Conservation (phyloP, 1,140 invertebrate genomes). For the Zophobas morio region DNA sequence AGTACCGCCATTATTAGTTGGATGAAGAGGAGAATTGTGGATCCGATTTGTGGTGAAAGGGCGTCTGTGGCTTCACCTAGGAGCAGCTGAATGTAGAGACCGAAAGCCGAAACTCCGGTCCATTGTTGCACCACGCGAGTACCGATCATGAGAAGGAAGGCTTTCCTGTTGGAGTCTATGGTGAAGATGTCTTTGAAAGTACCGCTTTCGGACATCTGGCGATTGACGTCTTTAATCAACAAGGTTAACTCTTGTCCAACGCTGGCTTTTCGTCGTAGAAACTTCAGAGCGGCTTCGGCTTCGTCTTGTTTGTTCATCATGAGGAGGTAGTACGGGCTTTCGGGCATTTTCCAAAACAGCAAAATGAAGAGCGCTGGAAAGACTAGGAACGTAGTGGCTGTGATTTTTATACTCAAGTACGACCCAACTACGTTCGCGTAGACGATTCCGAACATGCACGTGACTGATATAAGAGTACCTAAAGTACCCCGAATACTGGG, state of each 20-base stretch:
- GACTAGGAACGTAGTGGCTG: constrained; percentile 64
- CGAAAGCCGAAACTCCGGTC: constrained; percentile 75
- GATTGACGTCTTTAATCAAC: constrained; percentile 57
- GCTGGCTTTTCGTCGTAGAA: constrained; percentile 66
- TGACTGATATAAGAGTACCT: not conserved
- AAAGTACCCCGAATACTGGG: constrained; percentile 8
- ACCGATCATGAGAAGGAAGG: constrained; percentile 56
- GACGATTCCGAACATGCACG: not conserved
- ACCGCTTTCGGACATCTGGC: constrained; percentile 59
- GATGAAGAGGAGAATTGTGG: constrained; percentile 70
- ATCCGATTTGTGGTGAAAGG: constrained; percentile 73
- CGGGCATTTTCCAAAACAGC: constrained; percentile 64
- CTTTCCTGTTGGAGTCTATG: constrained; percentile 60
- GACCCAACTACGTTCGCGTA: not conserved
- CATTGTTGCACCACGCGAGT: constrained; percentile 64
- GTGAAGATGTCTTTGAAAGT: constrained; percentile 60
- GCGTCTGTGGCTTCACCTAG: constrained; percentile 71
- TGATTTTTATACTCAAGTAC: not conserved
- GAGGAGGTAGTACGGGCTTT: constrained; percentile 62
- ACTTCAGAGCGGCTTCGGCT: constrained; percentile 65
- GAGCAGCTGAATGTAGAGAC: constrained; percentile 75
- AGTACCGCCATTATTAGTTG: constrained; percentile 77
- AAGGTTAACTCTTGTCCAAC: constrained; percentile 58
- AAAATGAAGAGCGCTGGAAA: constrained; percentile 68
- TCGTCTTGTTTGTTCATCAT: constrained; percentile 57